Evolutionary conservation across 37 sponge, comb jelly and placozoan species (phyloP), one percentile per base, ranked within the genome.

Genomic region (Crambe crambe): DNA sequence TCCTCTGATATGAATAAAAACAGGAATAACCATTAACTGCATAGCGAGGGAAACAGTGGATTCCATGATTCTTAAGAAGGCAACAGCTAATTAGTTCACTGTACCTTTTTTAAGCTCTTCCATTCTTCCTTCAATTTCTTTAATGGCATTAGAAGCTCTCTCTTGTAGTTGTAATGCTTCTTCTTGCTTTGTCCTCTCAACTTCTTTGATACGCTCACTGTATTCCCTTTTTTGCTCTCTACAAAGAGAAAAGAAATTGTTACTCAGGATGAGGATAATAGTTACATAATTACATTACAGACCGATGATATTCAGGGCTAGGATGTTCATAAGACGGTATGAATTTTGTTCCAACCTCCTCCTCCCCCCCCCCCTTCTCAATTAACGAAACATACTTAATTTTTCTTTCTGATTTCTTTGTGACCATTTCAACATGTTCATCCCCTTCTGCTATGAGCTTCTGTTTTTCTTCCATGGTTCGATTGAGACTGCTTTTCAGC

Each of bases 391-490:
- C 79, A 69, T 58, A 87, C 87, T 76, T 75, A n/a, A 80, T 22
- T 59, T 56, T 79, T 29, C 67, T 31, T 32, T 75, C 81, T 21
- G 81, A 68, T 18, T 58, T 1, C 47, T 69, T 68, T 2, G 42
- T 67, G 43, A 80, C 42, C 15, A 30, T n/a, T 0, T 80, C 75
- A 2, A 80, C 70, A 12, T 77, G 69, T 34, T 87, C 81, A 63
- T 87, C 87, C 40, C 81, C 87, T 40, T 81, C 81, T 27, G 47
- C 15, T 3, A 87, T 41, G 4, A 87, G 71, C 36, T 32, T 74
- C 39, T 80, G 73, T 29, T 80, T 87, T 56, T 87, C 87, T 3
- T 87, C 87, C 8, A 72, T 27, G 31, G 78, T 73, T 40, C 75
- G 65, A 12, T 47, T 37, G 15, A 73, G 80, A 54, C 51, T 73